These are phyloP conservation scores for Hydrozoanthus tunicans DNA, from an alignment of 64 coral and sea anemone species.

Conservation along the genomic window DNA sequence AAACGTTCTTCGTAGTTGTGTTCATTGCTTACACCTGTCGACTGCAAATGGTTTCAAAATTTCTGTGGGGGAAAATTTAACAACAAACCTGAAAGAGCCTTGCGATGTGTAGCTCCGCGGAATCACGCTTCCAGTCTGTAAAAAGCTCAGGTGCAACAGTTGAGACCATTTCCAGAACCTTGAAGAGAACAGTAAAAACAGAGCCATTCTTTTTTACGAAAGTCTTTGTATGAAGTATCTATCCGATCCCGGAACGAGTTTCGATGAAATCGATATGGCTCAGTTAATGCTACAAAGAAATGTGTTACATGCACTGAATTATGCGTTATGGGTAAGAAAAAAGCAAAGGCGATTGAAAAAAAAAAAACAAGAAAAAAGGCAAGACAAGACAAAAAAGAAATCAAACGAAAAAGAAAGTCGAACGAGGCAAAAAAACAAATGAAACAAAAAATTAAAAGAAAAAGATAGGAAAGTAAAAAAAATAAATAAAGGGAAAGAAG, in stretches of 20 bases:
- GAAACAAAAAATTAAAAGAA: background rate
- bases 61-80: background rate
- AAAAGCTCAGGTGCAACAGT: constrained; percentile 89
- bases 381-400: background rate
- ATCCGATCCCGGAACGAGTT: too few species aligned
- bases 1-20: too few species aligned
- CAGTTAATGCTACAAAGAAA: too few species aligned
- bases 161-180: constrained; percentile 99
- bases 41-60: too few species aligned
- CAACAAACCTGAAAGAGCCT: constrained; percentile 93
- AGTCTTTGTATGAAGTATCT: too few species aligned
- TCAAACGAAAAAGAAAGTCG: background rate
- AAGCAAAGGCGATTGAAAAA: too few species aligned
- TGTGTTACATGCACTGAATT: too few species aligned
- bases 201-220: too few species aligned
- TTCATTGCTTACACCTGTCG: too few species aligned
- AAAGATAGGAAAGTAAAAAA: background rate
- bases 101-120: constrained; percentile 88
- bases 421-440: background rate
- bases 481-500: background rate
- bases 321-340: too few species aligned
- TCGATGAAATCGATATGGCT: too few species aligned
- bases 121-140: constrained; percentile 94
- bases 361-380: background rate
- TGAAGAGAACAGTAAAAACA: background rate